Conservation (phyloP, 2,797 vertebrate species). For the Ibycter americanus region DNA sequence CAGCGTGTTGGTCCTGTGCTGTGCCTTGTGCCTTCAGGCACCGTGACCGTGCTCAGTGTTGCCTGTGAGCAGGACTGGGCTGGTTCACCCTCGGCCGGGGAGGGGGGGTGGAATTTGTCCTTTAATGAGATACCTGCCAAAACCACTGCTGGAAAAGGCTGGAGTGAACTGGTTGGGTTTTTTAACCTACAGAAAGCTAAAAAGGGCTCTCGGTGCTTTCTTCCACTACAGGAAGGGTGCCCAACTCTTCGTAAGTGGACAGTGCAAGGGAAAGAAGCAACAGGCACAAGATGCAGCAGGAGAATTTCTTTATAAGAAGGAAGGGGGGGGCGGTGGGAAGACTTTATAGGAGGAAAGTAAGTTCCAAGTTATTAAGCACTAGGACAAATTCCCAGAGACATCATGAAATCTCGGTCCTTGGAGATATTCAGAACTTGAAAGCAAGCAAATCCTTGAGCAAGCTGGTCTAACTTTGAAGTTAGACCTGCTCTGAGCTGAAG, state of each 20-base stretch:
- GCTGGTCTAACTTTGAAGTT: background rate
- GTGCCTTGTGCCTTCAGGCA: background rate
- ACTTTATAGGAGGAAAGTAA: background rate
- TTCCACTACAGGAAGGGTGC: background rate
- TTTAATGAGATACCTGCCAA: background rate
- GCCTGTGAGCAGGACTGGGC: background rate
- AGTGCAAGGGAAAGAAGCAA: background rate
- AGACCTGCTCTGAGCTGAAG: background rate
- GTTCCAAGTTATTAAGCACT: background rate
- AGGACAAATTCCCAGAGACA: background rate
- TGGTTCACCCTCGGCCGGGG: too few species aligned
- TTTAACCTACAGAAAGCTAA: background rate
- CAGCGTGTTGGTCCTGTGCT: background rate
- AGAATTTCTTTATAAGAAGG: background rate
- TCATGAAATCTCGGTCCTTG: background rate
- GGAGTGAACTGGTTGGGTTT: rapidly evolving
- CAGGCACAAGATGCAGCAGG: background rate
- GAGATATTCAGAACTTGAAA: background rate
- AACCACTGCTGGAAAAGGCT: background rate
- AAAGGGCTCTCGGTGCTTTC: rapidly evolving
- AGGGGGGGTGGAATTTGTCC: background rate
- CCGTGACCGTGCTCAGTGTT: rapidly evolving
- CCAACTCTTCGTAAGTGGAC: background rate
- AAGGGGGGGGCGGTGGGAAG: too few species aligned
- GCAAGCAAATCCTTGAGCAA: background rate